Evolutionary conservation across 2,797 vertebrate genomes (phyloP), one percentile per base, ranked within the genome.

Genomic region (Furcifer pardalis): DNA sequence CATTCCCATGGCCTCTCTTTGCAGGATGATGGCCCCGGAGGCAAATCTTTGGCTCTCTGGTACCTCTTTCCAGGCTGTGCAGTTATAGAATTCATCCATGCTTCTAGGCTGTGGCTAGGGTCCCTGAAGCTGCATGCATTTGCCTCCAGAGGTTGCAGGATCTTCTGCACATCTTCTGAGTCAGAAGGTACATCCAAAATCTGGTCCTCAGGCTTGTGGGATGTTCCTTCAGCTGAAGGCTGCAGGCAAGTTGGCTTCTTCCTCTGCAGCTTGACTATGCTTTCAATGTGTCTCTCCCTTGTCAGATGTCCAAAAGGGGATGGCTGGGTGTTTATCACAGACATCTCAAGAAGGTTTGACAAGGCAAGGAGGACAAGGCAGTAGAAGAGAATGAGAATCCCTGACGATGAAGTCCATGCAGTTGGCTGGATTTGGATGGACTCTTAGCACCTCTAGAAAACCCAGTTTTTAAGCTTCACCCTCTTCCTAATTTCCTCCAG

Each of bases 241-340:
- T 76, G 76, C 30, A 4, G 66, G 86, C n/a, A 46, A 21, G 32
- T n/a, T 30, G 6, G 52, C 66, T 56, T 77, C 84, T 32, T 77
- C 62, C 62, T 52, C 42, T 32, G 65, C 25, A 23, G 44, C 82
- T 89, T 94, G 86, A 95, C 94, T 44, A 95, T 91, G 88, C 92
- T 93, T 87, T 96, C 94, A 77, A 97, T 96, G 89, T 97, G 97
- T 77, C 95, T 96, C 86, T 97, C 97, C 82, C 97, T 94, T 86
- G 95, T 94, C 85, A 97, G 95, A 30, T 81, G 85, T 37, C 94
- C 94, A 32, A 95, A 95, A 7, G 97, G 95, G 85, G 94, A 90
- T 62, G 96, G 96, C 92, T 97, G 97, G 68, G 88, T 90, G 42
- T 93, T 96, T 82, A 97, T 93, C 0, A 92, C 91, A n/a, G 96